Percentiles rank a stretch among this genome's conserved stretches.
Evolutionary conservation across 2,113 vertebrate species (phyloP).

Genomic region (human (Homo sapiens)): DNA sequence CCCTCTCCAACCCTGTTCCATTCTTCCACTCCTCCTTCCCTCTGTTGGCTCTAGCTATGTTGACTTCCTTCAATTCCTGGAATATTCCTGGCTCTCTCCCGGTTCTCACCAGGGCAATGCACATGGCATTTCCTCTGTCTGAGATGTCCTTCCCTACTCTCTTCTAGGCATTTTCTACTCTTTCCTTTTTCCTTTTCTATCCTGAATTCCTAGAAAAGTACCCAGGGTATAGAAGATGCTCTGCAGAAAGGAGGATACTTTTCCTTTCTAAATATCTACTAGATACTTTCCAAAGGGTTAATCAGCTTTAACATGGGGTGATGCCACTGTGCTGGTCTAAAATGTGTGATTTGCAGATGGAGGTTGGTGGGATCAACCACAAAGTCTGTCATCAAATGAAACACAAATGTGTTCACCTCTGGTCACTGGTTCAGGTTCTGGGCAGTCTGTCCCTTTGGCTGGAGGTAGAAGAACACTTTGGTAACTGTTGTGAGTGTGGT

Average conservation of each 20-base stretch:
- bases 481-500: background rate
- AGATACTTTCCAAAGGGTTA: constrained; percentile 36
- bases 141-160: background rate
- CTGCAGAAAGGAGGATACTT: background rate
- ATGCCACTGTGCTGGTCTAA: background rate
- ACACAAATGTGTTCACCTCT: background rate
- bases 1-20: background rate
- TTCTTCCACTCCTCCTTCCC: background rate
- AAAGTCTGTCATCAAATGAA: constrained; percentile 38
- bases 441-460: background rate
- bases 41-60: background rate
- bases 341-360: constrained; percentile 40
- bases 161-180: background rate
- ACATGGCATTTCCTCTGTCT: background rate
- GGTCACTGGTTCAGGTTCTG: background rate
- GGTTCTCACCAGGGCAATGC: background rate
- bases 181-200: background rate
- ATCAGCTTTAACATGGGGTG: background rate
- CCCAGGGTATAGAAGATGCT: background rate
- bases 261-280: background rate
- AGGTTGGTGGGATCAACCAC: background rate
- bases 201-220: background rate
- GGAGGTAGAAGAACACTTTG: background rate
- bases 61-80: background rate
- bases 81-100: background rate